Conservation (phyloP, 2,113 vertebrate genomes). For the Scopus umbretta region DNA sequence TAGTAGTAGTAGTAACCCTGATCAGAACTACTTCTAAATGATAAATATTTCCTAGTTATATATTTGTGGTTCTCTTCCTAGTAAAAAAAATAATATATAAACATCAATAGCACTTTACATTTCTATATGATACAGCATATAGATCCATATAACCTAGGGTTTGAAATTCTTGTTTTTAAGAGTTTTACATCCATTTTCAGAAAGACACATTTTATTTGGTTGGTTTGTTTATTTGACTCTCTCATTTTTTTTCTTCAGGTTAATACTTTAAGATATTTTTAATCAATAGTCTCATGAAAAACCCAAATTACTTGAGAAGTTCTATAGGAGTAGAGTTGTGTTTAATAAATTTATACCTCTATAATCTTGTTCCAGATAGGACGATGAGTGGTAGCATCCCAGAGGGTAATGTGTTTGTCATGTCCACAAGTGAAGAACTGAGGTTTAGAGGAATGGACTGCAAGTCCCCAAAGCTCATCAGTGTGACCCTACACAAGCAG, state of each 20-base stretch:
- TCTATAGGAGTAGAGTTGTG: neutral
- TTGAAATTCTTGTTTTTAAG: neutral
- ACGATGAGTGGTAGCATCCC: constrained; percentile 87
- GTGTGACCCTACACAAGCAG: constrained; percentile 85
- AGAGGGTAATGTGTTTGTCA: constrained; percentile 90
- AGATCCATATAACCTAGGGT: neutral
- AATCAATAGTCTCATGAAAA: neutral
- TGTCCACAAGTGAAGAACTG: constrained; percentile 95
- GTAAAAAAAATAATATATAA: neutral
- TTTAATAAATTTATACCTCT: constrained; percentile 75
- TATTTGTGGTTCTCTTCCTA: neutral
- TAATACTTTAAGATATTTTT: neutral
- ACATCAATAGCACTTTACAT: neutral
- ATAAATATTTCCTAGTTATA: neutral
- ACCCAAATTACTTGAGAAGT: neutral
- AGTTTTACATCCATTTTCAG: neutral
- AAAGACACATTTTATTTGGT: neutral
- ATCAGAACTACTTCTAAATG: neutral
- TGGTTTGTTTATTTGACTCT: neutral
- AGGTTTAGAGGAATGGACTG: constrained; percentile 85
- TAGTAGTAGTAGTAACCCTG: neutral
- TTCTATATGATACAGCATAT: neutral
- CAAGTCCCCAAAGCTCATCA: constrained; percentile 95
- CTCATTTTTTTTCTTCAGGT: neutral
- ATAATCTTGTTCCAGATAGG: constrained; percentile 90